Base-by-base conservation (phyloP, 2,888 invertebrate genomes). In the Pollenia angustigena region DNA sequence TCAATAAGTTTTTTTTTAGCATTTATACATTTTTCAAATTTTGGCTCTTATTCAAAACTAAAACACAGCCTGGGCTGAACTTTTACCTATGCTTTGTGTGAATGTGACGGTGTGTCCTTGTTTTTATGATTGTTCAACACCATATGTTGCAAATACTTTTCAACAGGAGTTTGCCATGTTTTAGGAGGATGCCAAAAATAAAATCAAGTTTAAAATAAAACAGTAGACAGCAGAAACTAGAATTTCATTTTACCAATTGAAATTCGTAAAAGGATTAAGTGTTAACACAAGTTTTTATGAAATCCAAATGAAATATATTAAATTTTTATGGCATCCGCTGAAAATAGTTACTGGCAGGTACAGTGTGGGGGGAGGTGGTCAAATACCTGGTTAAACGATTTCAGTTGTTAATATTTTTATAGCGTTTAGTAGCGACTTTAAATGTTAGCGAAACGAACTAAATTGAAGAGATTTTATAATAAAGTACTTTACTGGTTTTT, bases 31-130 rank as follows among this genome's bases (percentile, higher is more conserved):
- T 40, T 56, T n/a, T 18, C 4, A 52, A 62, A 48, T 74, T 66
- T 81, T 81, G 81, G 81, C 81, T 50, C 66, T 46, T 42, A 58
- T 81, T 81, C 81, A 81, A 74, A 81, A 58, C 66, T 44, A 50
- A 64, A 64, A 66, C 3, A 44, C 11, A 16, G 56, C 8, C 32
- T 6, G 32, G 52, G n/a, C 42, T 54, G 9, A 42, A 58, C 10
- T 58, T 42, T 40, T 18, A n/a, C 48, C 68, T 42, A 32, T 42
- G n/a, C 18, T 42, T 14, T 50, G 6, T 23, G 1, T 58, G 18
- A 42, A 40, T 14, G 14, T 46, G 12, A 46, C 10, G 44, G 42
- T 32, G 14, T 46, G n/a, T 48, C 4, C 9, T 4, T 52, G 16
- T 48, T 54, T 50, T 40, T 72, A 50, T 74, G 58, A 50, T 48